Evolutionary conservation across 2,113 vertebrate genomes (phyloP).

Genomic region (Lepus timidus): DNA sequence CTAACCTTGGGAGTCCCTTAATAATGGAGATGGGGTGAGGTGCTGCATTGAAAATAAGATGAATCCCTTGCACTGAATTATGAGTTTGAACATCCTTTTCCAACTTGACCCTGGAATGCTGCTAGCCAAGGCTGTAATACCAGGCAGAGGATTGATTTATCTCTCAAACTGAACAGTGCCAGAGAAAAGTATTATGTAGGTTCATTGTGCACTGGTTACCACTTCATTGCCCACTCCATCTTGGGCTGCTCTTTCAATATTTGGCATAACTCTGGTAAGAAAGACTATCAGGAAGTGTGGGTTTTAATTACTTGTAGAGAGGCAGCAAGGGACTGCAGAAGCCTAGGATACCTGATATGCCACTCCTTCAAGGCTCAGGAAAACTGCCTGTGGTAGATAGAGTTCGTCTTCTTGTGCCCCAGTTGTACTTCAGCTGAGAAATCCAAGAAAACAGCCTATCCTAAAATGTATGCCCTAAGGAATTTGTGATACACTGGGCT

Average conservation of each 20-base stretch:
- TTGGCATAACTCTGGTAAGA: neutral
- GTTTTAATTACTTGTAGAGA: neutral
- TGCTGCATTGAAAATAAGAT: neutral
- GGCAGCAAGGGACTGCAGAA: neutral
- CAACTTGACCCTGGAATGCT: neutral
- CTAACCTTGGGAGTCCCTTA: neutral
- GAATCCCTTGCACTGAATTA: neutral
- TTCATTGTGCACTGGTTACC: neutral
- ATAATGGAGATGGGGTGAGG: neutral
- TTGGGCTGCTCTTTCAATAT: neutral
- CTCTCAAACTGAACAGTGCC: neutral
- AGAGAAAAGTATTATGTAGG: neutral
- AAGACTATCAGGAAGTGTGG: too few relatives aligned
- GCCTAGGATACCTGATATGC: neutral
- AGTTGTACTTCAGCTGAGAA: neutral
- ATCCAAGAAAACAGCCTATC: neutral
- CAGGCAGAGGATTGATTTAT: neutral
- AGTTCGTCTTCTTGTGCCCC: neutral
- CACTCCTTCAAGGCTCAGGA: neutral
- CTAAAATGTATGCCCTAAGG: neutral
- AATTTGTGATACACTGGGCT: neutral
- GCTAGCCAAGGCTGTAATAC: neutral
- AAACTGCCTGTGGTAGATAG: neutral
- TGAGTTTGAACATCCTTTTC: neutral
- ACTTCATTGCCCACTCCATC: neutral